Conservation (phyloP, 2,113 vertebrate species). For the Tapirus terrestris region DNA sequence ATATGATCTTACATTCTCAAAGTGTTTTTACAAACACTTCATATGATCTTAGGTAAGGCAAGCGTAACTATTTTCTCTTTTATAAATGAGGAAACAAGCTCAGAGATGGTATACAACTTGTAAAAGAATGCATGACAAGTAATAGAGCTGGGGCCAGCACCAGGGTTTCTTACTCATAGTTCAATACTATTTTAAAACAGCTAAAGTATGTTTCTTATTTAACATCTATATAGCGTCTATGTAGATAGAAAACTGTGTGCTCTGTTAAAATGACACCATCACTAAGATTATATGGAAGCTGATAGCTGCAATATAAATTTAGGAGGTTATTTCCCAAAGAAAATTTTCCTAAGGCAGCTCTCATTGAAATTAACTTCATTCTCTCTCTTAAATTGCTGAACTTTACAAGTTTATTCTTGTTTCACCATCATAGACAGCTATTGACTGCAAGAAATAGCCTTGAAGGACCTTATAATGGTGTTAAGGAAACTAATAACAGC, state of each 20-base stretch:
- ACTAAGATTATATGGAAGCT: not conserved
- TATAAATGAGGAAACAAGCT: not conserved
- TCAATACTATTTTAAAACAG: not conserved
- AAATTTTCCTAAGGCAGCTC: not conserved
- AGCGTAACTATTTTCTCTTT: not conserved
- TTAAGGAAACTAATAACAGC: not conserved
- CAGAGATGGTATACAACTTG: not conserved
- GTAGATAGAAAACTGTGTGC: not conserved
- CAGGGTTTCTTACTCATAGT: not conserved
- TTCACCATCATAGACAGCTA: not conserved
- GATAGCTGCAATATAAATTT: not conserved
- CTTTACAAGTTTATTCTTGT: not conserved
- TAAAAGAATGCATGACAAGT: not conserved
- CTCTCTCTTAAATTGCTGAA: not conserved
- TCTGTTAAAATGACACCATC: not conserved
- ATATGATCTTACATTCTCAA: not conserved
- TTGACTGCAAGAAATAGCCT: not conserved
- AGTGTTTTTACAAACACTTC: not conserved
- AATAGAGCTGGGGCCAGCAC: not conserved
- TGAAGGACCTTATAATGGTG: not conserved
- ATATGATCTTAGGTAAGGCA: not conserved
- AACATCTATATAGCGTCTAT: not conserved
- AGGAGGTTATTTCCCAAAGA: not conserved
- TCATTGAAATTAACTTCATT: not conserved
- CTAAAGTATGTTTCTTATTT: not conserved